Evolutionary conservation across 2,888 invertebrate species (phyloP).

Genomic region (Lottia scabra): DNA sequence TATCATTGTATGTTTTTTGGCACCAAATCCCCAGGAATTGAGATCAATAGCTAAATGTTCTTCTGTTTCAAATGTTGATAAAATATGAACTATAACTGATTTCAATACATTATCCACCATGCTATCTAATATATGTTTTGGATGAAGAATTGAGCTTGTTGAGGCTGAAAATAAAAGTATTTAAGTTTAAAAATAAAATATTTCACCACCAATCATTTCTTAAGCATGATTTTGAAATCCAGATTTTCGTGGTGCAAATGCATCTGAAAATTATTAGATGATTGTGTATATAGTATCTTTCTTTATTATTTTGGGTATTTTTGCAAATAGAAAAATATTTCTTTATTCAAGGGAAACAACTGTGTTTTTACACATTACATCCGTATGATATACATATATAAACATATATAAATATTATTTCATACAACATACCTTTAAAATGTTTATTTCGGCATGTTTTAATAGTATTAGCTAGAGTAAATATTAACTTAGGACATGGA

Average conservation of each 20-base stretch:
- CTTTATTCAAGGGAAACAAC: too few species aligned
- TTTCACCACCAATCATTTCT: too few species aligned
- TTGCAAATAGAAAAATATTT: too few species aligned
- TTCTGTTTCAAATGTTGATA: slow-evolving; percentile 26
- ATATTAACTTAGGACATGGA: slow-evolving; percentile 48
- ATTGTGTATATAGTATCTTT: too few species aligned
- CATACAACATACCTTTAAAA: slow-evolving; percentile 29
- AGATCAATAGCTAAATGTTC: slow-evolving; percentile 38
- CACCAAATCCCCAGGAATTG: slow-evolving; percentile 49
- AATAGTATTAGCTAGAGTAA: slow-evolving; percentile 46
- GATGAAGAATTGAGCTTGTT: slow-evolving; percentile 34
- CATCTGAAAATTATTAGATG: too few species aligned
- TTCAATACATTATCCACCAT: slow-evolving; percentile 18
- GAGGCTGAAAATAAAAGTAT: slow-evolving; percentile 26
- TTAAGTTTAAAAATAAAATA: too few species aligned
- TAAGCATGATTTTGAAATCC: too few species aligned
- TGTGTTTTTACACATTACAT: too few species aligned
- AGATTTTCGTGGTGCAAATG: too few species aligned
- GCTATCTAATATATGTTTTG: slow-evolving; percentile 41
- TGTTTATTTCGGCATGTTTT: slow-evolving; percentile 41
- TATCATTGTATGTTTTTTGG: slow-evolving; percentile 27
- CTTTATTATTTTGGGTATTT: too few species aligned
- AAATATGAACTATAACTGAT: slow-evolving; percentile 11
- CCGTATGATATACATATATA: too few species aligned
- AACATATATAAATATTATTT: background rate